Evolutionary conservation across 2,113 vertebrate species (phyloP).

Genomic region (Bothrops jararaca): DNA sequence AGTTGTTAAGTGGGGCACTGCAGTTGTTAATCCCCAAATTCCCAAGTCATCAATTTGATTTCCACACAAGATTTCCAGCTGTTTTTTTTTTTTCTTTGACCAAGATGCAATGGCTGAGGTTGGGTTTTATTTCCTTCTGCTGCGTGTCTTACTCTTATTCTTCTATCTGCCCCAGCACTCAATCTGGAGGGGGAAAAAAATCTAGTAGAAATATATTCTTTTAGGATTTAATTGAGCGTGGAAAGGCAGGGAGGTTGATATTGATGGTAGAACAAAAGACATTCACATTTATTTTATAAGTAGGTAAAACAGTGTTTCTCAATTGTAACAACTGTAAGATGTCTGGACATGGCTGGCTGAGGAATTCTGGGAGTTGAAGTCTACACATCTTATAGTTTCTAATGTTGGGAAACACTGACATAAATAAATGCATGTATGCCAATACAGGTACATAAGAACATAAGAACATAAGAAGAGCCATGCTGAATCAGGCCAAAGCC

Average conservation of each 20-base stretch:
- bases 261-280: neutral
- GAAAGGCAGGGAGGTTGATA: neutral
- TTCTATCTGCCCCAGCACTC: neutral
- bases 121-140: neutral
- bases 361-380: no score
- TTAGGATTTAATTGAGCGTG: neutral
- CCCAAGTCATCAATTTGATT: neutral
- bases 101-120: neutral
- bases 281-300: neutral
- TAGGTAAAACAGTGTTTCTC: neutral
- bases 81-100: neutral
- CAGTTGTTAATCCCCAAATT: neutral
- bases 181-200: neutral
- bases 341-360: no score
- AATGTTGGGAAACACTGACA: no score
- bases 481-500: no score
- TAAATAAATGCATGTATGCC: neutral
- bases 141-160: neutral
- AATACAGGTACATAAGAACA: no score
- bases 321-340: no score
- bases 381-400: no score
- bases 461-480: no score
- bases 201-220: neutral
- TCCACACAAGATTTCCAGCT: neutral
- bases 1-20: neutral